Evolutionary conservation across 2,888 invertebrate species (phyloP).

Genomic region (Philaethria dido): DNA sequence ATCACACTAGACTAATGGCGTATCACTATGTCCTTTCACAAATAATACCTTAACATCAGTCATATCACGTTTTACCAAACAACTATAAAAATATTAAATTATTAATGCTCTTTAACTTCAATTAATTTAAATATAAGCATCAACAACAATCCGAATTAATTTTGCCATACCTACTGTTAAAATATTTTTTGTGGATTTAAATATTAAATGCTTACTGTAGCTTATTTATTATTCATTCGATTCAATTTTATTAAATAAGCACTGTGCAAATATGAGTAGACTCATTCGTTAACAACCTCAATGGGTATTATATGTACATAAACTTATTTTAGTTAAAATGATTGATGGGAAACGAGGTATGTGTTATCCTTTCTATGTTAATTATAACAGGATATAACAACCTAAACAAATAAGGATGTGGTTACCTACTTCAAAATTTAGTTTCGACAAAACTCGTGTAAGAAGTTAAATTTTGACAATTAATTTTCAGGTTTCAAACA

Average conservation of each 20-base stretch:
- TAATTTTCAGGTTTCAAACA: neutral
- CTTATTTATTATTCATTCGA: slow-evolving; percentile 15
- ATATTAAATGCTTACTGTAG: slow-evolving; percentile 5
- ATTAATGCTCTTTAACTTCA: neutral
- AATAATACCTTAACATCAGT: no score
- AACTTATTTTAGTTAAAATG: slow-evolving; percentile 7
- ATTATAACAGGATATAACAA: slow-evolving; percentile 18
- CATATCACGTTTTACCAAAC: no score
- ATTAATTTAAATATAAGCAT: neutral
- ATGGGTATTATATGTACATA: neutral
- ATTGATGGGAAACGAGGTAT: slow-evolving; percentile 3
- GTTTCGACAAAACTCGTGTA: slow-evolving; percentile 8
- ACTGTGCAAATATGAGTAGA: slow-evolving; percentile 13
- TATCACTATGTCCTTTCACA: no score
- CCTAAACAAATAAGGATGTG: slow-evolving; percentile 16
- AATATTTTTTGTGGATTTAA: slow-evolving; percentile 5
- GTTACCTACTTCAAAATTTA: slow-evolving; percentile 12
- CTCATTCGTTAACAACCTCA: slow-evolving; percentile 13
- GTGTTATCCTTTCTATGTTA: slow-evolving; percentile 12
- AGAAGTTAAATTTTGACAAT: slow-evolving; percentile 3
- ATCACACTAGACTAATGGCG: no score
- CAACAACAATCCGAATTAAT: neutral
- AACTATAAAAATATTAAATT: no score
- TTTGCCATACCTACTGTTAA: neutral
- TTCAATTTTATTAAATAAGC: slow-evolving; percentile 8